phyloP scores from a whole-genome alignment of 1,140 invertebrate species.

The Plutomurus gul region DNA sequence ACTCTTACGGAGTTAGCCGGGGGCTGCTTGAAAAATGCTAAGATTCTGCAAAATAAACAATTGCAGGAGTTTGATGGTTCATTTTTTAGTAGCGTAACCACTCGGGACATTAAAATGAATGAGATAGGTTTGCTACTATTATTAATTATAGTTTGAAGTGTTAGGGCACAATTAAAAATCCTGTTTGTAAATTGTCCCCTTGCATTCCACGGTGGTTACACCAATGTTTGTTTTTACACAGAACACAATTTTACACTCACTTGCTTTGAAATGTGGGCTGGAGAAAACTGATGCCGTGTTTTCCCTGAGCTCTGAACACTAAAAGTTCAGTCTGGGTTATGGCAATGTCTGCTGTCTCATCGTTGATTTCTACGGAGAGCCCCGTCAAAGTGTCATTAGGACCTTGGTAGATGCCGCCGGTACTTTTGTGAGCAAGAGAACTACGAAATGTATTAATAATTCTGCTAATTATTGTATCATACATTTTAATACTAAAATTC shows the following conservation, averaged over 20 bases:
- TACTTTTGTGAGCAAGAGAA: too few species aligned
- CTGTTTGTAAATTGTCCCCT: too few species aligned
- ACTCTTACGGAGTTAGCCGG: constrained; percentile 61
- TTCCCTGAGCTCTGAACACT: neutral
- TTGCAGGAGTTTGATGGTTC: neutral
- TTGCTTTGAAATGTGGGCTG: neutral
- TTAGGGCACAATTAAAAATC: neutral
- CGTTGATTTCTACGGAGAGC: constrained; percentile 30
- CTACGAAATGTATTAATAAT: too few species aligned
- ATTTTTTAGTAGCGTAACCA: neutral
- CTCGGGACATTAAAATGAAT: neutral
- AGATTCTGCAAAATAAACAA: constrained; percentile 32
- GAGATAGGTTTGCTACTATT: too few species aligned
- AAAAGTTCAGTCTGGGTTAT: constrained; percentile 38
- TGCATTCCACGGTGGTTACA: too few species aligned
- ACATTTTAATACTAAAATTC: too few species aligned
- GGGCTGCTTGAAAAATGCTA: constrained; percentile 59
- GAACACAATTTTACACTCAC: neutral
- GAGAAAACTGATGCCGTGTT: constrained; percentile 10
- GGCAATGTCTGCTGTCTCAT: constrained; percentile 31
- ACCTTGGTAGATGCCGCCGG: too few species aligned
- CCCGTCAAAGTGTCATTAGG: constrained; percentile 34
- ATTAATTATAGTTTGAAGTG: too few species aligned
- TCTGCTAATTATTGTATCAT: too few species aligned
- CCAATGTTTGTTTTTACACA: neutral